Conservation (phyloP, 2,113 vertebrate genomes). For the Pangasianodon gigas region DNA sequence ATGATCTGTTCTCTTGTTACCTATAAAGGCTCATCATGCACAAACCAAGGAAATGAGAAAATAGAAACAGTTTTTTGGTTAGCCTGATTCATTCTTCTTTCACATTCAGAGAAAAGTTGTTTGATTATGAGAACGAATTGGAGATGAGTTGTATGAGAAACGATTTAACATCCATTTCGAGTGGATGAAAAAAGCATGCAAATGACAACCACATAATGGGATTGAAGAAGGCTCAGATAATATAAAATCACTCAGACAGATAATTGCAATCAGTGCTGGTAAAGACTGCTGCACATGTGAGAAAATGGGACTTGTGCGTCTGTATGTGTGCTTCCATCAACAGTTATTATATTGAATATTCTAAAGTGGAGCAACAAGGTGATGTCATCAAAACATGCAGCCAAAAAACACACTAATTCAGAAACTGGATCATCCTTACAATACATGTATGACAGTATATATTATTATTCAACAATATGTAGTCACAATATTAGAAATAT, state of each 20-base stretch:
- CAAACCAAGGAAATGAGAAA: not conserved
- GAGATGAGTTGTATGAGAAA: slow-evolving; percentile 47
- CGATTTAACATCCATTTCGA: slow-evolving; percentile 53
- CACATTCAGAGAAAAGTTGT: slow-evolving; percentile 22
- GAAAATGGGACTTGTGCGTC: not conserved
- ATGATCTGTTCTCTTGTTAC: not conserved
- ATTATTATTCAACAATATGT: not conserved
- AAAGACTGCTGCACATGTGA: slow-evolving; percentile 25
- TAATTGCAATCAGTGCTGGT: slow-evolving; percentile 48
- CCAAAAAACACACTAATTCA: not conserved
- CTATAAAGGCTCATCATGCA: not conserved
- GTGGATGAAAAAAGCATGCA: slow-evolving; percentile 50
- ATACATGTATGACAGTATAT: not conserved
- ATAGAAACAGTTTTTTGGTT: not conserved
- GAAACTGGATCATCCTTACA: not conserved
- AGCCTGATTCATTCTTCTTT: slow-evolving; percentile 10
- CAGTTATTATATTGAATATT: slow-evolving; percentile 11
- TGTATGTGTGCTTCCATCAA: slow-evolving; percentile 3
- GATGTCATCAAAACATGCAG: not conserved
- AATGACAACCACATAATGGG: slow-evolving; percentile 51
- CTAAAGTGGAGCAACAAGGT: not conserved
- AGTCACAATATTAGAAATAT: not conserved
- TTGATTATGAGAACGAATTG: slow-evolving; percentile 46
- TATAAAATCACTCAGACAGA: slow-evolving; percentile 52
- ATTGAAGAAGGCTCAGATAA: slow-evolving; percentile 44